A percentile compares a stretch with the other conserved stretches of the same genome.
Conservation (phyloP, 2,113 vertebrate genomes). For the Psittacula cyanocephala region DNA sequence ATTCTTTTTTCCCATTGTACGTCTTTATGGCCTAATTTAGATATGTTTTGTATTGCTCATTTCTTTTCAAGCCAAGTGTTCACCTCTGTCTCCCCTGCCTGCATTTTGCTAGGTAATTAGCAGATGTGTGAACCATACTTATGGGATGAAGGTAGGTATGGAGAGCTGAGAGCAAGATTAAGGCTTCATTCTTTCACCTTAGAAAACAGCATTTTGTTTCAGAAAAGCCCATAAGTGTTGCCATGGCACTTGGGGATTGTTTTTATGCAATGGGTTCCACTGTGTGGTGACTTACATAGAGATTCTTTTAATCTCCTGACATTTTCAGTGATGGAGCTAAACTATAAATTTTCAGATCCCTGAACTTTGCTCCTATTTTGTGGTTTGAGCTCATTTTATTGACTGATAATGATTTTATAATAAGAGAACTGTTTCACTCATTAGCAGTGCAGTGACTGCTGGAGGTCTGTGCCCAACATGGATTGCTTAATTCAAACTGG, state of each 20-base stretch:
- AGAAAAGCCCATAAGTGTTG: conserved; percentile 12
- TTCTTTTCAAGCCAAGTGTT: not conserved
- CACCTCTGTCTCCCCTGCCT: not conserved
- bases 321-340: conserved; percentile 1
- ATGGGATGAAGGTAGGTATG: not conserved
- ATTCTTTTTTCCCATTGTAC: not conserved
- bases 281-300: not conserved
- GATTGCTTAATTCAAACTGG: conserved; percentile 9
- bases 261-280: not conserved
- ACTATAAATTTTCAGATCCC: conserved; percentile 12
- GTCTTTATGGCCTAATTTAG: not conserved
- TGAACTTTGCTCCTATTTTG: conserved; percentile 54
- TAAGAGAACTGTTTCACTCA: conserved; percentile 35
- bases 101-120: conserved; percentile 19
- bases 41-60: not conserved
- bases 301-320: conserved; percentile 31
- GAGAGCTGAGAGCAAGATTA: conserved; percentile 10
- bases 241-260: not conserved
- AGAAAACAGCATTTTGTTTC: conserved; percentile 22
- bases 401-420: conserved; percentile 48
- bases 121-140: not conserved
- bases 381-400: conserved; percentile 32
- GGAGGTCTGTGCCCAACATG: not conserved
- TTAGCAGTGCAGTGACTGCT: not conserved
- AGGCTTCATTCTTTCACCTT: conserved; percentile 24